These are phyloP conservation scores for Caenorhabditis auriculariae DNA, from an alignment of 2,888 invertebrate species.

Conservation along the genomic window DNA sequence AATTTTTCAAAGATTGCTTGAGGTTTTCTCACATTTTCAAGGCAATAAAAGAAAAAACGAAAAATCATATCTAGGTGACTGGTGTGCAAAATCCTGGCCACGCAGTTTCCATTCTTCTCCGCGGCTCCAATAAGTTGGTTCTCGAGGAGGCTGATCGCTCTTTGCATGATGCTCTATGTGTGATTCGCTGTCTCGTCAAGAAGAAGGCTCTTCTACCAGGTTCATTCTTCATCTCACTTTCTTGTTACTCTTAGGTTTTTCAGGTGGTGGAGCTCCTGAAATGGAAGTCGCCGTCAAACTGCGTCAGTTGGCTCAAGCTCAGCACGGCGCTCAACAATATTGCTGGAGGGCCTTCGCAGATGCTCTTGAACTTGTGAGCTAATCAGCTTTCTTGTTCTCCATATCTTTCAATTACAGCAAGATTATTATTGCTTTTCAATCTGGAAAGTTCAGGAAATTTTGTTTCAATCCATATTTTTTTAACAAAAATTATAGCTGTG, in stretches of 20 bases:
- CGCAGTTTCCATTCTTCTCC: constrained; percentile 87
- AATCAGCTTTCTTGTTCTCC: too few species aligned
- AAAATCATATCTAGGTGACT: constrained; percentile 79
- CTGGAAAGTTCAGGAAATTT: background rate
- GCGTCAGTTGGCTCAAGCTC: constrained; percentile 77
- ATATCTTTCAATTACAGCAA: background rate
- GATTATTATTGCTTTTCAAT: background rate
- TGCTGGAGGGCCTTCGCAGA: constrained; percentile 93
- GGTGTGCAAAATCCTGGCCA: constrained; percentile 84
- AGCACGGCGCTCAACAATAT: constrained; percentile 86
- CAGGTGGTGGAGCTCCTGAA: constrained; percentile 97
- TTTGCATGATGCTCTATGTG: constrained; percentile 86
- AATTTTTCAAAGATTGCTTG: too few species aligned
- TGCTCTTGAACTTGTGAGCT: constrained; percentile 77
- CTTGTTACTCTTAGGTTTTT: constrained; percentile 68
- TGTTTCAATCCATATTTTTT: too few species aligned
- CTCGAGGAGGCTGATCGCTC: constrained; percentile 87
- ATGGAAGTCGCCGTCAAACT: constrained; percentile 86
- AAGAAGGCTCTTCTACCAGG: constrained; percentile 69
- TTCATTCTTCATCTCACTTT: constrained; percentile 1
- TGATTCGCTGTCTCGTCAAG: constrained; percentile 92
- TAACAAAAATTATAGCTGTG: too few species aligned
- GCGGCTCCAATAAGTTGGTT: constrained; percentile 84
- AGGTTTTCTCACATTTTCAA: too few species aligned
- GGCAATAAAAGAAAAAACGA: too few species aligned